Evolutionary conservation across 1,140 invertebrate genomes (phyloP), one percentile per base, ranked within the genome.

Genomic region (Camponotus floridanus): DNA sequence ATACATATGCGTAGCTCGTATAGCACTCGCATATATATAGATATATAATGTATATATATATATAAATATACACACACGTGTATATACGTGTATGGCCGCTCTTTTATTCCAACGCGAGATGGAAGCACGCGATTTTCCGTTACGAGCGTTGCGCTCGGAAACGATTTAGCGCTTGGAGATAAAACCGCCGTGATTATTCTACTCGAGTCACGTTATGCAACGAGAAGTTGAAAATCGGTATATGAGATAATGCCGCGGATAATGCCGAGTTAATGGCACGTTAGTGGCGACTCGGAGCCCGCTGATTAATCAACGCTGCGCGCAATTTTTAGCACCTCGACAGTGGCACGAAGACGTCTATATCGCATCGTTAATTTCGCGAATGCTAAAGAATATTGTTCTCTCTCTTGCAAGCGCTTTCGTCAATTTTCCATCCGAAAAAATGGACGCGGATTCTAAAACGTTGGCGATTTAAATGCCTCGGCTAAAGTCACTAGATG

Each of bases 151-250:
- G 86, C 64, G 86, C 70, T 42, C 61, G 45, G 68, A 85, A 76
- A 68, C 80, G 86, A 87, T 87, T 85, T 84, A 85, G 68, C 61
- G 31, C 42, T 70, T 70, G 21, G 51, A 74, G 57, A 76, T 59
- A 55, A 81, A 71, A 87, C 79, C 79, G 79, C 39, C 36, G 61
- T 45, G 79, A 83, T 83, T 83, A 74, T 33, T 83, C 79, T 61
- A 62, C 79, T 73, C 68, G 79, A 73, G 79, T 83, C 68, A 83
- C 79, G 79, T 83, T 74, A 83, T 74, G 79, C 68, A 74, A 74
- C 68, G 57, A 74, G 68, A 83, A 83, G 79, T 83, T 83, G 68
- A 74, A 83, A 83, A 83, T 73, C 68, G 15, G 48, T 45, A 18
- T 36, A 36, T 9, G 26, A 83, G 79, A 83, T 81, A 59, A 51